phyloP scores from a whole-genome alignment of 2,113 vertebrate genomes.

The Cephalopterus ornatus region DNA sequence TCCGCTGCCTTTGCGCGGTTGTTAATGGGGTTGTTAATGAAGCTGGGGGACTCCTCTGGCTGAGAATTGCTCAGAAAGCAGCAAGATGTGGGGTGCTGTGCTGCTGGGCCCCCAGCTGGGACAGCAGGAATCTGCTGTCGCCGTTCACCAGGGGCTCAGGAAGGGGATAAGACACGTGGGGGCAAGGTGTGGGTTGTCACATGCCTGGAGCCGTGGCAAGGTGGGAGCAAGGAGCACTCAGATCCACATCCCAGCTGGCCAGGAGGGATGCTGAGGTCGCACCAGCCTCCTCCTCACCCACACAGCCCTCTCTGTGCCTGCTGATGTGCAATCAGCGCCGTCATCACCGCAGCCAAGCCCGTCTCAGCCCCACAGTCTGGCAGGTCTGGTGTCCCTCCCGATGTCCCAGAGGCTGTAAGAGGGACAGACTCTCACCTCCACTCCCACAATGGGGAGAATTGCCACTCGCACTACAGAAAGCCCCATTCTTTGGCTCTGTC shows the following conservation, averaged over 20 bases:
- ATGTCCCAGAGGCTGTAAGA: background rate
- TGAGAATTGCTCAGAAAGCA: background rate
- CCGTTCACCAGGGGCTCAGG: background rate
- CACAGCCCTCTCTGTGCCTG: background rate
- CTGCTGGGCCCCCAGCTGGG: background rate
- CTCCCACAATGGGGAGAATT: background rate
- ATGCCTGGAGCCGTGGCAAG: too few relatives aligned
- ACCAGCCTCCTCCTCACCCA: too few relatives aligned
- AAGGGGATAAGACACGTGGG: background rate
- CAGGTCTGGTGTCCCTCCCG: background rate
- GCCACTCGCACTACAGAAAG: background rate
- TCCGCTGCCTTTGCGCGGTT: fast-evolving
- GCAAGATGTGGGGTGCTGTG: fast-evolving
- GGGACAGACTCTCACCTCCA: background rate
- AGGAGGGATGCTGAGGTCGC: too few relatives aligned
- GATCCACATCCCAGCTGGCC: too few relatives aligned
- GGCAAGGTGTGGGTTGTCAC: too few relatives aligned
- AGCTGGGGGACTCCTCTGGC: background rate
- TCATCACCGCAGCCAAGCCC: background rate
- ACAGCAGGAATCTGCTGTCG: background rate
- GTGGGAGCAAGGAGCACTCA: too few relatives aligned
- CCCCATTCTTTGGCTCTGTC: background rate
- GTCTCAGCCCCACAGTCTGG: background rate
- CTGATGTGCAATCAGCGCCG: background rate
- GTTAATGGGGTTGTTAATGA: fast-evolving